Evolutionary conservation across 2,113 vertebrate species (phyloP).

Genomic region (Ammodytes dubius): DNA sequence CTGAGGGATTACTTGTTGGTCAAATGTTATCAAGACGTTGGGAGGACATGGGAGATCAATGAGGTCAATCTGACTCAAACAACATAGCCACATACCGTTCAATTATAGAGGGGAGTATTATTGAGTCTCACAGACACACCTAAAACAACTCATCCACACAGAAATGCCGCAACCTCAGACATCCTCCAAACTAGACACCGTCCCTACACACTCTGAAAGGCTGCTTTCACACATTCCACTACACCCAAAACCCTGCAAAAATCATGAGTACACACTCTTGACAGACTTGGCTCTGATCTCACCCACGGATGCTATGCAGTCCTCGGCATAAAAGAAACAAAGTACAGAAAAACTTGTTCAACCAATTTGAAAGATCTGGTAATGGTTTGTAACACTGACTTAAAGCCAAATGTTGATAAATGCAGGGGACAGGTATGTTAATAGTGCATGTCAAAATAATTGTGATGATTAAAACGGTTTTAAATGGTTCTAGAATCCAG

Average conservation of each 20-base stretch:
- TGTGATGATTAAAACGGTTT: neutral
- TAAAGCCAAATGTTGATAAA: neutral
- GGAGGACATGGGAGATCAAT: neutral
- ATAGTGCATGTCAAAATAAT: neutral
- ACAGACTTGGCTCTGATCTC: neutral
- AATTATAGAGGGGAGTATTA: constrained; percentile 22
- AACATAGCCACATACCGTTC: neutral
- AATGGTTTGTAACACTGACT: neutral
- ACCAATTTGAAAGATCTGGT: neutral
- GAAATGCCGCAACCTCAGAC: constrained; percentile 27
- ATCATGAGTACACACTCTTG: neutral
- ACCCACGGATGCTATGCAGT: constrained; percentile 13
- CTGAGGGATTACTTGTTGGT: neutral
- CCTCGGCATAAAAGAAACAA: neutral
- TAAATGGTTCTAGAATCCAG: neutral
- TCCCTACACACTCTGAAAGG: constrained; percentile 16
- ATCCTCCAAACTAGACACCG: neutral
- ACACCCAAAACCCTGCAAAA: constrained; percentile 22
- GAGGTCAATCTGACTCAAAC: constrained; percentile 21
- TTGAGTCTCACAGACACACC: constrained; percentile 13
- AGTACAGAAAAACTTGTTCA: neutral
- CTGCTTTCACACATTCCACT: constrained; percentile 29
- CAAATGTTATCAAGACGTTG: neutral
- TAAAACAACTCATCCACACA: constrained; percentile 21
- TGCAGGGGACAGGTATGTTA: neutral